These are phyloP conservation scores for Fulmarus glacialis DNA, from an alignment of 2,113 vertebrate genomes.

Conservation along the genomic window DNA sequence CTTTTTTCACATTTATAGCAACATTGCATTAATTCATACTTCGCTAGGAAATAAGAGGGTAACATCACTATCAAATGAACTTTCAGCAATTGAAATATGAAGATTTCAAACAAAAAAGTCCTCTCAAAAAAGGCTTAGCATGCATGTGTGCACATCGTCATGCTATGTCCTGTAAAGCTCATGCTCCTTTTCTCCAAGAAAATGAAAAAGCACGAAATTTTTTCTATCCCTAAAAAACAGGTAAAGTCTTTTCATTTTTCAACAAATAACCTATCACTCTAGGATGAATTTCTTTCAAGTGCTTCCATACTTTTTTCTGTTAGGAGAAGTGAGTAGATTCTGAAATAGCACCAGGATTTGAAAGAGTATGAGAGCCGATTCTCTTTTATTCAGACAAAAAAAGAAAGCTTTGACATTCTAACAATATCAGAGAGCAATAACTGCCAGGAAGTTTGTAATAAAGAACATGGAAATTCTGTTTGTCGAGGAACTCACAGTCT, in stretches of 20 bases:
- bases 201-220: neutral
- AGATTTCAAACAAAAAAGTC: neutral
- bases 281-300: neutral
- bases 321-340: neutral
- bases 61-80: neutral
- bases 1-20: neutral
- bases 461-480: accelerated
- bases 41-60: neutral
- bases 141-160: accelerated
- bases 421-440: neutral
- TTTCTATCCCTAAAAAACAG: neutral
- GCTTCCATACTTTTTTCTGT: neutral
- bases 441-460: neutral
- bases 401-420: neutral
- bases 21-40: neutral
- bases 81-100: neutral
- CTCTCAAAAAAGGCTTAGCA: neutral
- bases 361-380: neutral
- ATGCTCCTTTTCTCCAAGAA: neutral
- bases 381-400: neutral
- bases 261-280: neutral
- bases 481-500: accelerated
- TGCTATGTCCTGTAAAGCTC: neutral
- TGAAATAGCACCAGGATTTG: neutral
- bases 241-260: neutral